phyloP scores from a whole-genome alignment of 1,140 invertebrate genomes.

The Eupristina koningsbergeri region DNA sequence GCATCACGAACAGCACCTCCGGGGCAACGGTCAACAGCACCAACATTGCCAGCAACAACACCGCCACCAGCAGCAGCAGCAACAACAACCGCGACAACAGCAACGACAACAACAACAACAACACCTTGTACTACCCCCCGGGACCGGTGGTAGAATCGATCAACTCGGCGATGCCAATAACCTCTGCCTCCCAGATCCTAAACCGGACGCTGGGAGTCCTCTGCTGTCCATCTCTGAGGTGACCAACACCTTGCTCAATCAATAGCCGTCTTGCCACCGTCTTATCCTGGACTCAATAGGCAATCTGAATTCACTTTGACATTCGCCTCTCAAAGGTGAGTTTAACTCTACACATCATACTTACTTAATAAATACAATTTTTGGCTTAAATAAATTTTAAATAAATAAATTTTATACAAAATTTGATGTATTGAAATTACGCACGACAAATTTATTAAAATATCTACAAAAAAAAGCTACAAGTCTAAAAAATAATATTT shows the following conservation, averaged over 20 bases:
- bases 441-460: too few relatives aligned
- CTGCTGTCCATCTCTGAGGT: slow-evolving; percentile 88
- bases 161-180: slow-evolving; percentile 66
- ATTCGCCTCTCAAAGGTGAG: not conserved
- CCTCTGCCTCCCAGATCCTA: slow-evolving; percentile 75
- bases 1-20: slow-evolving; percentile 57
- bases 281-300: slow-evolving; percentile 57
- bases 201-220: slow-evolving; percentile 83
- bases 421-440: too few relatives aligned
- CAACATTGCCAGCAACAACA: slow-evolving; percentile 49
- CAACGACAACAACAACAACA: slow-evolving; percentile 59
- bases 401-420: too few relatives aligned
- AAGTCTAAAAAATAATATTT: too few relatives aligned
- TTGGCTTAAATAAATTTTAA: too few relatives aligned
- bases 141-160: slow-evolving; percentile 65
- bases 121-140: slow-evolving; percentile 62
- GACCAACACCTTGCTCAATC: slow-evolving; percentile 84
- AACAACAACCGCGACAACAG: slow-evolving; percentile 4
- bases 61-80: slow-evolving; percentile 53
- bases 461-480: too few relatives aligned
- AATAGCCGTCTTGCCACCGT: slow-evolving; percentile 68
- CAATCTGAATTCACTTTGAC: not conserved
- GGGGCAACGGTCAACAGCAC: slow-evolving; percentile 53
- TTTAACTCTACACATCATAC: too few relatives aligned
- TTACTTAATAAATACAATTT: too few relatives aligned